phyloP scores from a whole-genome alignment of 2,888 invertebrate genomes.

The Esperia sulphurella region DNA sequence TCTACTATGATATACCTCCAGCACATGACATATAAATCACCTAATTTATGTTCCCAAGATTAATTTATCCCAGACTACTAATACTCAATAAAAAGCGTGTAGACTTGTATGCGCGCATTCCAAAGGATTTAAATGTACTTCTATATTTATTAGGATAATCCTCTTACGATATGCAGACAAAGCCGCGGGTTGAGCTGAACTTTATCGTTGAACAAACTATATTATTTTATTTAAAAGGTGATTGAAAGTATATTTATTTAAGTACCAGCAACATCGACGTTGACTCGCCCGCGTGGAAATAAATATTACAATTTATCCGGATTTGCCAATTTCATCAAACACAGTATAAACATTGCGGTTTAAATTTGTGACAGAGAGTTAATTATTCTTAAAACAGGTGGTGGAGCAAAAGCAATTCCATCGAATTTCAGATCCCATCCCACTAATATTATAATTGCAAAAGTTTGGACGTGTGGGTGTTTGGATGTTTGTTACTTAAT shows the following conservation, averaged over 20 bases:
- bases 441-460: no score
- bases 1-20: neutral
- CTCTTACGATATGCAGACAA: slow-evolving; percentile 42
- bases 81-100: slow-evolving; percentile 31
- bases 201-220: slow-evolving; percentile 25
- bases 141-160: slow-evolving; percentile 68
- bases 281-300: no score
- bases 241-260: slow-evolving; percentile 5
- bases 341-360: no score
- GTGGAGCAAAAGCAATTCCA: no score
- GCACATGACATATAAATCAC: neutral
- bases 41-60: slow-evolving; percentile 18
- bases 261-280: no score
- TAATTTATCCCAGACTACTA: slow-evolving; percentile 24
- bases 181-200: slow-evolving; percentile 32
- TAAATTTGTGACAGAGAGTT: no score
- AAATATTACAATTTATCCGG: no score
- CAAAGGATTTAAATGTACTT: slow-evolving; percentile 51
- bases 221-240: slow-evolving; percentile 36
- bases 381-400: no score
- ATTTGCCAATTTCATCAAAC: no score
- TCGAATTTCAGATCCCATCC: no score
- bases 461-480: no score
- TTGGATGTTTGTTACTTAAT: no score
- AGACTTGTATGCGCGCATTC: slow-evolving; percentile 24